Evolutionary conservation across 2,888 invertebrate species (phyloP).

Genomic region (Diploptera punctata): DNA sequence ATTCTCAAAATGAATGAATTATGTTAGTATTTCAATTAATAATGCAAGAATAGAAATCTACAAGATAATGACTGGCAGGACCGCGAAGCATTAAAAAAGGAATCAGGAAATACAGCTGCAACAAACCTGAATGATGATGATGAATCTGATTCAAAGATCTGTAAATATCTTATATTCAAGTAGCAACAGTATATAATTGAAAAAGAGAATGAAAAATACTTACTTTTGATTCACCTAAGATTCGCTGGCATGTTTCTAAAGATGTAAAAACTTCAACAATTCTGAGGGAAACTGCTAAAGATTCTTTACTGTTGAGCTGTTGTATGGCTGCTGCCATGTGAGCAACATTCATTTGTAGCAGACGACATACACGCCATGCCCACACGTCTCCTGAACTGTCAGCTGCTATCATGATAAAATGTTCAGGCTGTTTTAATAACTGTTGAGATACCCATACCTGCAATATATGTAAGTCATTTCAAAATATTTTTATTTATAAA

Average conservation of each 20-base stretch:
- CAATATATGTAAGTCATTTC: no score
- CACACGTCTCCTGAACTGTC: constrained; percentile 45
- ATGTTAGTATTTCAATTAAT: no score
- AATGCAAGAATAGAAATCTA: no score
- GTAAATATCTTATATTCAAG: no score
- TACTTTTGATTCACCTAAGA: constrained; percentile 53
- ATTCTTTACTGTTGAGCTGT: constrained; percentile 50
- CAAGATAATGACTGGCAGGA: no score
- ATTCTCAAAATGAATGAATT: no score
- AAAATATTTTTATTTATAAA: no score
- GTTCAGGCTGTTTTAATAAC: constrained; percentile 54
- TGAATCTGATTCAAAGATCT: no score
- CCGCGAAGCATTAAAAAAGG: no score
- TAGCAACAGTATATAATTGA: background rate
- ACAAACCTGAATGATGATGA: no score
- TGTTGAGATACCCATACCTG: constrained; percentile 56
- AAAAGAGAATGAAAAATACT: no score
- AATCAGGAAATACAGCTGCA: no score
- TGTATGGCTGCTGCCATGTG: constrained; percentile 41
- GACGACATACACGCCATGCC: constrained; percentile 55
- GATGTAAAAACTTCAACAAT: constrained; percentile 80
- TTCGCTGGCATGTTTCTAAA: constrained; percentile 54
- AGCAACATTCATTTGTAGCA: constrained; percentile 46
- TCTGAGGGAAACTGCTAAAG: constrained; percentile 75
- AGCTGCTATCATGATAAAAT: constrained; percentile 40